These are phyloP conservation scores for Agrochola lota DNA, from an alignment of 2,888 invertebrate genomes.

Conservation along the genomic window DNA sequence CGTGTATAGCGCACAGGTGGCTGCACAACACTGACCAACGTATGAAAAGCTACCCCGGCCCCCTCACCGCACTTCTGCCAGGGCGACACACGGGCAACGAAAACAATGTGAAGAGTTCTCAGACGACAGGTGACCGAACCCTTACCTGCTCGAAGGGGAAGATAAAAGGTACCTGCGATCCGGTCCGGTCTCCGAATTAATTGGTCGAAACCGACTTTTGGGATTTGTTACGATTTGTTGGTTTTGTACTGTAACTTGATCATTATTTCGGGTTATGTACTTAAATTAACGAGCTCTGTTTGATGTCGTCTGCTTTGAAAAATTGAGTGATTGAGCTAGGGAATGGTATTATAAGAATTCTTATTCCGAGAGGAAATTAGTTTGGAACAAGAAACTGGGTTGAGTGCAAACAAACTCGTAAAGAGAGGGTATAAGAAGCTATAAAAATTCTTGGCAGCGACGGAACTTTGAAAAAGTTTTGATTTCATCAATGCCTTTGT, in stretches of 20 bases:
- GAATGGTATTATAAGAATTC: background rate
- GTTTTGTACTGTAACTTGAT: slow-evolving; percentile 71
- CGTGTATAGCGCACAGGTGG: slow-evolving; percentile 86
- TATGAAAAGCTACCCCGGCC: slow-evolving; percentile 72
- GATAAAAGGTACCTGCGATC: slow-evolving; percentile 84
- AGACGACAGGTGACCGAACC: slow-evolving; percentile 83
- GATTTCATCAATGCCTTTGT: slow-evolving; percentile 56
- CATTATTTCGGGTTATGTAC: slow-evolving; percentile 64
- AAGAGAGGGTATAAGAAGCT: slow-evolving; percentile 49
- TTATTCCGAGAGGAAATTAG: slow-evolving; percentile 28
- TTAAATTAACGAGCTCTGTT: slow-evolving; percentile 48
- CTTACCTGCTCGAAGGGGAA: slow-evolving; percentile 84
- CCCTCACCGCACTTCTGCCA: slow-evolving; percentile 67
- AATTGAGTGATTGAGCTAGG: slow-evolving; percentile 1
- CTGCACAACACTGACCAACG: slow-evolving; percentile 81
- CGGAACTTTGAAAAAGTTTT: slow-evolving; percentile 58
- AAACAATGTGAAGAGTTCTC: slow-evolving; percentile 73
- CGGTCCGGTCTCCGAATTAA: slow-evolving; percentile 81
- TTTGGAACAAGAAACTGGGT: slow-evolving; percentile 38
- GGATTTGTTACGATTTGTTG: slow-evolving; percentile 71
- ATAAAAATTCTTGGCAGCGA: slow-evolving; percentile 50
- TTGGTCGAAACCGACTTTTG: slow-evolving; percentile 79
- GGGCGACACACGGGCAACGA: slow-evolving; percentile 77
- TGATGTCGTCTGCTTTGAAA: slow-evolving; percentile 25
- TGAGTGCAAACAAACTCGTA: slow-evolving; percentile 26